These are phyloP conservation scores for Artibeus lituratus DNA, from an alignment of 2,797 vertebrate genomes.

Conservation along the genomic window DNA sequence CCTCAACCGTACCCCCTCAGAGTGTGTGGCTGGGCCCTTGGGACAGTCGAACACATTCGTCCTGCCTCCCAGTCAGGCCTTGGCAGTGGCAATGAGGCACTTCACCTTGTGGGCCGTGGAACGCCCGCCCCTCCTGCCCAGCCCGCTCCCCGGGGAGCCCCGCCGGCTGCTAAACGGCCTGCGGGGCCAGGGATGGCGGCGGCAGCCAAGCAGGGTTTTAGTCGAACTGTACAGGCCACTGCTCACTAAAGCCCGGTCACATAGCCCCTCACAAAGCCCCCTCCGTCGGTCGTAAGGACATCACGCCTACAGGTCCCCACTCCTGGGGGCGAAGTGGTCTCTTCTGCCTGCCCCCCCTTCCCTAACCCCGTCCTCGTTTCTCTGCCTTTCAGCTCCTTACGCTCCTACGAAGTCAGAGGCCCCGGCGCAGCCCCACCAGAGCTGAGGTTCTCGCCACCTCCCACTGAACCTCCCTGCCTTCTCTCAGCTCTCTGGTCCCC, in stretches of 20 bases:
- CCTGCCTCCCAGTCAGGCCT: background rate
- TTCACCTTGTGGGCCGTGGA: background rate
- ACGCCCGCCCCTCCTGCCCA: rapidly evolving
- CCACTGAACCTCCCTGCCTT: background rate
- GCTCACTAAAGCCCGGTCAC: no score
- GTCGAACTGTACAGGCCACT: background rate
- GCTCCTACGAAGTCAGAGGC: background rate
- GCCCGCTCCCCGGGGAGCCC: background rate
- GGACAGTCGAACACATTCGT: background rate
- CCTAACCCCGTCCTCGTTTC: background rate
- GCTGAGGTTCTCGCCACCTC: no score
- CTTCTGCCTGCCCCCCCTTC: background rate
- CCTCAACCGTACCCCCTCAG: background rate
- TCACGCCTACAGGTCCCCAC: rapidly evolving
- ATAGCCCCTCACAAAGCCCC: background rate
- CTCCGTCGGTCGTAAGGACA: background rate
- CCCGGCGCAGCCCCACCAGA: background rate
- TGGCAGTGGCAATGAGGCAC: background rate
- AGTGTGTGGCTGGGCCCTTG: background rate
- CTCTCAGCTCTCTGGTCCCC: background rate
- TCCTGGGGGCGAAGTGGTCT: rapidly evolving
- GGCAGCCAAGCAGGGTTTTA: background rate
- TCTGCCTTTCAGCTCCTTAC: background rate
- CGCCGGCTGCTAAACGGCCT: rapidly evolving
- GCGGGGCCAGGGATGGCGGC: background rate